Percentiles rank a stretch among this genome's conserved stretches.
Conservation (phyloP, 53 echinoderm and acorn worm species). For the Echinometra lucunter region DNA sequence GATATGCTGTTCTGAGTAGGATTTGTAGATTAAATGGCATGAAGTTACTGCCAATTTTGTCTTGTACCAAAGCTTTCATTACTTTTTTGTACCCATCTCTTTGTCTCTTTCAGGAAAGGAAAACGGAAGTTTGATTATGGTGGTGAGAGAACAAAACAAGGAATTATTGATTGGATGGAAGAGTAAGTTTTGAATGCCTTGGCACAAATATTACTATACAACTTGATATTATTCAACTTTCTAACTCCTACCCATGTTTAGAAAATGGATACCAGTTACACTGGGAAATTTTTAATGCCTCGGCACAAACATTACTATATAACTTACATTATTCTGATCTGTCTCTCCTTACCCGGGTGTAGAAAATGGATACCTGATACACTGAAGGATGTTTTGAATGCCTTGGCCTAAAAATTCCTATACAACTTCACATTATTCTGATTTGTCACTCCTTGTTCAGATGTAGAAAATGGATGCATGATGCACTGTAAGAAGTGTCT, state of each 20-base stretch:
- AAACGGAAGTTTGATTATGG: conserved; percentile 90
- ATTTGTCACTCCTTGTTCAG: too few relatives aligned
- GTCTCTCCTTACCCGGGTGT: not conserved
- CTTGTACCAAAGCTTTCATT: not conserved
- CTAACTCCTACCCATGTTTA: not conserved
- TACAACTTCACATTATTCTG: too few relatives aligned
- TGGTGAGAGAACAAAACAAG: conserved; percentile 91
- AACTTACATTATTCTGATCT: too few relatives aligned
- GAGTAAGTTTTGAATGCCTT: conserved; percentile 78
- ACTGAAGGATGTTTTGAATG: too few relatives aligned
- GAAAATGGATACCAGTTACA: not conserved
- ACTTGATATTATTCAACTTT: not conserved
- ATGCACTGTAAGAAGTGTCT: too few relatives aligned
- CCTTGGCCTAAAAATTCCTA: too few relatives aligned
- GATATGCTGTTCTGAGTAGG: too few relatives aligned
- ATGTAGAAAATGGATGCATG: not conserved
- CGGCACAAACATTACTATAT: too few relatives aligned
- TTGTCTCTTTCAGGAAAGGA: conserved; percentile 79
- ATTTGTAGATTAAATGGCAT: too few relatives aligned
- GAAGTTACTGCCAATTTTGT: too few relatives aligned
- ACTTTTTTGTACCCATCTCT: not conserved
- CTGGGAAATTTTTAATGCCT: too few relatives aligned
- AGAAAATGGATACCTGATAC: not conserved
- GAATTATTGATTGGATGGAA: conserved; percentile 96
- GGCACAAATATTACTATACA: not conserved